Evolutionary conservation across 2,113 vertebrate genomes (phyloP), one percentile per base, ranked within the genome.

Genomic region (Hemichromis elongatus): DNA sequence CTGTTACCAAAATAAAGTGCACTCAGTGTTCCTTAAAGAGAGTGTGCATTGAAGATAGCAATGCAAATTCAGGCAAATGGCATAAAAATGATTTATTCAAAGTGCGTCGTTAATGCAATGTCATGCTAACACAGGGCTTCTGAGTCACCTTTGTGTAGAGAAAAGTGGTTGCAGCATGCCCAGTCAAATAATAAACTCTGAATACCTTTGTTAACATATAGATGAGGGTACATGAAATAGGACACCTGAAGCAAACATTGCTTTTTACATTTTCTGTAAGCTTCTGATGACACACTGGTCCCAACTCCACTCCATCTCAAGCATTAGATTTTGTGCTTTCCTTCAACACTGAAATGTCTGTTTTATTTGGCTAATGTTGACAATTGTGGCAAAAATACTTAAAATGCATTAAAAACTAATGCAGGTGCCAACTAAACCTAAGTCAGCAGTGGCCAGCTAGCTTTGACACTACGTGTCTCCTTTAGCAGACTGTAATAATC

Each of bases 401-500:
- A 55, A 54, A 54, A 54, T 21, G 52, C 53, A 55, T 55, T 55
- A 13, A 26, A 56, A 30, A 7, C 12, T 57, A 30, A 57, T 8
- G 13, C 26, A 5, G 8, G 26, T 30, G 7, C 28, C 18, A 57
- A 14, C 26, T 57, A 30, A n/a, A 53, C 19, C 19, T 53, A n/a
- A 19, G 13, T 57, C 14, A 26, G 55, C 50, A 53, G 50, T 53
- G 19, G 50, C 19, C 50, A 53, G 50, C 50, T 53, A 19, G 50
- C 19, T 52, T 52, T 53, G n/a, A 52, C 50, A 52, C 50, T 52
- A 5, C 1, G 1, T n/a, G 50, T 53, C 50, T 53, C 19, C 50
- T 52, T 52, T 18, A n/a, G 4, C 85, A 89, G 53, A 30, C 33
- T 26, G 42, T 96, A 88, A 63, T 96, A 96, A 53, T 88, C 88